Conservation (phyloP, 2,113 vertebrate species). For the Strix aluco region DNA sequence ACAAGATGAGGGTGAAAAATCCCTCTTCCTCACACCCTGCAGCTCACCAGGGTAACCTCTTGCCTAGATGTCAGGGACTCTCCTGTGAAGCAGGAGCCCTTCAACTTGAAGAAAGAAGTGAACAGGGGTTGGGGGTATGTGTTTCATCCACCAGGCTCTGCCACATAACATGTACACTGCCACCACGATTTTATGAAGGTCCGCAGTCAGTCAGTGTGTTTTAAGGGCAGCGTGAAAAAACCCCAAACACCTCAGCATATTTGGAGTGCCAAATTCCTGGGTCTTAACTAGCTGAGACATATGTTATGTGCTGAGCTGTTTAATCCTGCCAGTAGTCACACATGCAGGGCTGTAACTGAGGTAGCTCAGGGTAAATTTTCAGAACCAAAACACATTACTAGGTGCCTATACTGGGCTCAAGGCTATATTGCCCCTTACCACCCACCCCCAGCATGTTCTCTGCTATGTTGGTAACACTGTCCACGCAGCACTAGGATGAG, state of each 20-base stretch:
- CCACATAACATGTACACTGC: too few species aligned
- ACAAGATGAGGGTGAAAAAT: not conserved
- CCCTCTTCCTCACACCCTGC: not conserved
- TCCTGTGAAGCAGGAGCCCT: not conserved
- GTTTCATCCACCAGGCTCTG: not conserved
- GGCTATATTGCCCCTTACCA: not conserved
- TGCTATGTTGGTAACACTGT: not conserved
- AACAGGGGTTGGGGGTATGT: not conserved
- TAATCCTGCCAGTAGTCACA: not conserved
- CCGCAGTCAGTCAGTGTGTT: not conserved
- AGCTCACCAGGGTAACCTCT: not conserved
- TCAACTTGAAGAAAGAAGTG: not conserved
- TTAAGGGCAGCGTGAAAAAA: not conserved
- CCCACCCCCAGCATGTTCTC: accelerated
- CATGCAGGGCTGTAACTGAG: not conserved
- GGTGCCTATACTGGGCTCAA: not conserved
- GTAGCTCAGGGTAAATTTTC: not conserved
- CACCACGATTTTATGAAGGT: accelerated
- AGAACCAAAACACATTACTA: not conserved
- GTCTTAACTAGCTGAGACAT: constrained; percentile 40
- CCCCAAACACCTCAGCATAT: not conserved
- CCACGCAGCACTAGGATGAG: not conserved
- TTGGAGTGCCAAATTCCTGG: constrained; percentile 34
- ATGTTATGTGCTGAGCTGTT: constrained; percentile 29
- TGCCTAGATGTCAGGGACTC: not conserved